Conservation (phyloP, 2,888 invertebrate species). For the Agrilus biguttatus region DNA sequence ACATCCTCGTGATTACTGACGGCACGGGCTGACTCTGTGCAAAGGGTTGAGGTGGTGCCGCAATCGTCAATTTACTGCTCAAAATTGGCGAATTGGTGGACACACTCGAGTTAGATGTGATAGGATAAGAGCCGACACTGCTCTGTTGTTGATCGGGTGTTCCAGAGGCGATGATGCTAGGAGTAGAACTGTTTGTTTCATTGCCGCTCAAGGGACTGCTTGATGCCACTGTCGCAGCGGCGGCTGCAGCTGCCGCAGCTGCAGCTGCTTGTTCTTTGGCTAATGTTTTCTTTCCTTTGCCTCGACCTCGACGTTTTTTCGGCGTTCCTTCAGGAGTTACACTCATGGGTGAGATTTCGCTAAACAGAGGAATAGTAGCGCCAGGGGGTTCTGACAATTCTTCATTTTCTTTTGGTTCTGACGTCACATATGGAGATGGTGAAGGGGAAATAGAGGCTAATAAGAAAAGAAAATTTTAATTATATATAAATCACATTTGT, state of each 20-base stretch:
- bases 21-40: constrained; percentile 35
- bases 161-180: constrained; percentile 22
- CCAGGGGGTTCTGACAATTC: constrained; percentile 27
- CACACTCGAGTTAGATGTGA: neutral
- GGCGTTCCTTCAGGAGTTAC: constrained; percentile 20
- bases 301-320: constrained; percentile 29
- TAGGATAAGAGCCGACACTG: too few species aligned
- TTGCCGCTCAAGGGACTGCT: constrained; percentile 11
- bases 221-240: constrained; percentile 24
- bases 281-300: constrained; percentile 31
- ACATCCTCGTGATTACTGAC: constrained; percentile 49
- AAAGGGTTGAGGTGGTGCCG: constrained; percentile 36
- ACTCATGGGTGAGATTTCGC: constrained; percentile 13
- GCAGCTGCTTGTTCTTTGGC: constrained; percentile 35
- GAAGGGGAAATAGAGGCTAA: too few species aligned
- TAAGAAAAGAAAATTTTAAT: too few species aligned
- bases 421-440: constrained; percentile 4
- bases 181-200: constrained; percentile 12
- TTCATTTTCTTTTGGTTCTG: constrained; percentile 15
- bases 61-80: constrained; percentile 24
- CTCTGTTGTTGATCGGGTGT: constrained; percentile 13
- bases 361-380: constrained; percentile 22
- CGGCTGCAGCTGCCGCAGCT: constrained; percentile 32
- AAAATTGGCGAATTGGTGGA: constrained; percentile 6
- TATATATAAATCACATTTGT: too few species aligned